phyloP scores from a whole-genome alignment of 1,140 invertebrate species.

The Pseudomyrmex gracilis region DNA sequence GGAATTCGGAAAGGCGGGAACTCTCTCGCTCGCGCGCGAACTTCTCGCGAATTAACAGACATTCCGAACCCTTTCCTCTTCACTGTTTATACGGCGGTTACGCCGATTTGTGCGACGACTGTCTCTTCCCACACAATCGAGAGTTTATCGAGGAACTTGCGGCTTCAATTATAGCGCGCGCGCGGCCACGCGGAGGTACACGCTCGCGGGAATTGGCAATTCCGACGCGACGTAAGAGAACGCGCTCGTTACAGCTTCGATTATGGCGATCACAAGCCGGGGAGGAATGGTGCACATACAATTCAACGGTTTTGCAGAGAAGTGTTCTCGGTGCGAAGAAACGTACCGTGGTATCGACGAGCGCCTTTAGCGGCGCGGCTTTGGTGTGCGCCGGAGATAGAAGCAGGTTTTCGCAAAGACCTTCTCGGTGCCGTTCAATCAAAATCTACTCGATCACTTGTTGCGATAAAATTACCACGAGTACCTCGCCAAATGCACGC shows the following conservation, averaged over 20 bases:
- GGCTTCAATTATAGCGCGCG: conserved; percentile 46
- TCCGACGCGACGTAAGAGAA: conserved; percentile 42
- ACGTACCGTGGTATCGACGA: conserved; percentile 18
- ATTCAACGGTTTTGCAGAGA: conserved; percentile 1
- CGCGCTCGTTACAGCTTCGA: conserved; percentile 37
- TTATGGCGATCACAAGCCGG: conserved; percentile 15
- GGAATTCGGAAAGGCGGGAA: neutral
- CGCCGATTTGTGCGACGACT: conserved; percentile 40
- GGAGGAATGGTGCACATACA: neutral
- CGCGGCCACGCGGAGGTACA: conserved; percentile 27
- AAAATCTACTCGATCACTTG: conserved; percentile 56
- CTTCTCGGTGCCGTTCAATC: conserved; percentile 5
- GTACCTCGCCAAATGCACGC: neutral
- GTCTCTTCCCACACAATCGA: conserved; percentile 14
- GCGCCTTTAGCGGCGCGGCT: conserved; percentile 21
- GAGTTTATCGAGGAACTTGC: conserved; percentile 46
- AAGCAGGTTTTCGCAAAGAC: conserved; percentile 35
- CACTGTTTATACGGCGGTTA: conserved; percentile 55
- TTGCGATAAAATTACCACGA: conserved; percentile 52
- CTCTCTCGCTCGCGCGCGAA: conserved; percentile 2
- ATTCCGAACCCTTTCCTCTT: neutral
- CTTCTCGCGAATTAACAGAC: conserved; percentile 48
- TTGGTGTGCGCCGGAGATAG: conserved; percentile 48
- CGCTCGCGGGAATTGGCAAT: conserved; percentile 31
- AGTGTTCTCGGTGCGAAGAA: conserved; percentile 20